phyloP scores from a whole-genome alignment of 1,140 invertebrate species.

The Cyclina sinensis region DNA sequence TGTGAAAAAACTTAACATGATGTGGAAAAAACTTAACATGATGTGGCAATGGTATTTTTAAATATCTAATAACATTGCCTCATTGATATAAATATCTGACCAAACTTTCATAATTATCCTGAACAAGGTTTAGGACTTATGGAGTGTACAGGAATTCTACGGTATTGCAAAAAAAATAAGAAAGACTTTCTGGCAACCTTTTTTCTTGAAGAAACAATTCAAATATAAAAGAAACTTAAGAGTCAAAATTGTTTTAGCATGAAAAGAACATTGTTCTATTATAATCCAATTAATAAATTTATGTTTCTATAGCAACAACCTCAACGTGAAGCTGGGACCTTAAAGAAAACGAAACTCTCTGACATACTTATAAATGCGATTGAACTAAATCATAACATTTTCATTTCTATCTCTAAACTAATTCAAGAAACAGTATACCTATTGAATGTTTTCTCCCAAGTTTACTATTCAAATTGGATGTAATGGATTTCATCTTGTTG shows the following conservation, averaged over 20 bases:
- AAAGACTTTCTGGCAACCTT: no score
- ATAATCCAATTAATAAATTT: neutral
- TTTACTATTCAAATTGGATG: neutral
- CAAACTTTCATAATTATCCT: no score
- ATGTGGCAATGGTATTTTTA: no score
- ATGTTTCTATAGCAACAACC: neutral
- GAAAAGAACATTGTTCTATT: neutral
- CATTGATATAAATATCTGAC: no score
- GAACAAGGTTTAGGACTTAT: no score
- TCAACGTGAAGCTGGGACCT: neutral
- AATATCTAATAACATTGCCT: no score
- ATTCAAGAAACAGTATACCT: neutral
- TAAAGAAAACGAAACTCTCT: neutral
- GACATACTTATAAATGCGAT: neutral
- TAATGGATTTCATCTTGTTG: conserved; percentile 2
- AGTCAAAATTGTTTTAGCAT: neutral
- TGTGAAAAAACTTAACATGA: no score
- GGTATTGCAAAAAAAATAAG: no score
- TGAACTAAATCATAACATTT: neutral
- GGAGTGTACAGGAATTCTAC: no score
- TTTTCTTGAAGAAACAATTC: no score
- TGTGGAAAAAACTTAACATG: no score
- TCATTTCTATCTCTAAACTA: neutral
- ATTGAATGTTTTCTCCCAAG: conserved; percentile 43
- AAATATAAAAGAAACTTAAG: no score